Percentiles rank a stretch among this genome's conserved stretches.
phyloP scores from a whole-genome alignment of 1,140 invertebrate genomes.

The Macrobrachium nipponense region DNA sequence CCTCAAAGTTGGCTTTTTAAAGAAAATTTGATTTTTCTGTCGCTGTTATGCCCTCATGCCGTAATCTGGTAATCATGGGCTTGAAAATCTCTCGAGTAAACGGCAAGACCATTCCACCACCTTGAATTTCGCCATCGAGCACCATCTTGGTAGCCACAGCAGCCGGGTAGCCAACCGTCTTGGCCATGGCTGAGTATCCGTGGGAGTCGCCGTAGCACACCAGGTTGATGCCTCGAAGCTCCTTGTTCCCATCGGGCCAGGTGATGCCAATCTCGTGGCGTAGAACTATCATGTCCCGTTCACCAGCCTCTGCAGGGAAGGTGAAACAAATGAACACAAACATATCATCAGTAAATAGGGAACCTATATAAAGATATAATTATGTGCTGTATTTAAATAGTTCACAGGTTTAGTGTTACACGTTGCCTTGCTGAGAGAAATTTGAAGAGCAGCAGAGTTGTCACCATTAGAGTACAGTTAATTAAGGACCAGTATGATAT shows the following conservation, averaged over 20 bases:
- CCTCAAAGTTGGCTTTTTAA: not conserved
- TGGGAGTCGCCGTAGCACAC: slow-evolving; percentile 89
- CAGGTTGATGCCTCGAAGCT: slow-evolving; percentile 90
- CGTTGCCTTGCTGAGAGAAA: too few relatives aligned
- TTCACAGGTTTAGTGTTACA: too few relatives aligned
- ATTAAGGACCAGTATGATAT: too few relatives aligned
- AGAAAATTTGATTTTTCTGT: slow-evolving; percentile 70
- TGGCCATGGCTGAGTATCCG: slow-evolving; percentile 96
- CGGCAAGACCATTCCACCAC: slow-evolving; percentile 90
- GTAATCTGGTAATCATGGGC: slow-evolving; percentile 86
- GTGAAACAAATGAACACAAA: not conserved
- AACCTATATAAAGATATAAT: too few relatives aligned
- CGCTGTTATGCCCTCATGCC: slow-evolving; percentile 86
- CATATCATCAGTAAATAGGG: too few relatives aligned
- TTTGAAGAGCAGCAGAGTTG: too few relatives aligned
- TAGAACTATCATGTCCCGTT: slow-evolving; percentile 94
- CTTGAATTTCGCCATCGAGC: slow-evolving; percentile 90
- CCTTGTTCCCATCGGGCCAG: slow-evolving; percentile 88
- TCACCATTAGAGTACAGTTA: too few relatives aligned
- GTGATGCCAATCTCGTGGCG: slow-evolving; percentile 92
- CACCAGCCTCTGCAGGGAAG: slow-evolving; percentile 70
- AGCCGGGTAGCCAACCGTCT: slow-evolving; percentile 95
- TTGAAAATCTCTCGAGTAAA: slow-evolving; percentile 91
- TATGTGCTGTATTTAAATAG: too few relatives aligned
- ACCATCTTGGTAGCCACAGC: slow-evolving; percentile 96